Evolutionary conservation across 2,888 invertebrate species (phyloP).

Genomic region (Melanargia galathea): DNA sequence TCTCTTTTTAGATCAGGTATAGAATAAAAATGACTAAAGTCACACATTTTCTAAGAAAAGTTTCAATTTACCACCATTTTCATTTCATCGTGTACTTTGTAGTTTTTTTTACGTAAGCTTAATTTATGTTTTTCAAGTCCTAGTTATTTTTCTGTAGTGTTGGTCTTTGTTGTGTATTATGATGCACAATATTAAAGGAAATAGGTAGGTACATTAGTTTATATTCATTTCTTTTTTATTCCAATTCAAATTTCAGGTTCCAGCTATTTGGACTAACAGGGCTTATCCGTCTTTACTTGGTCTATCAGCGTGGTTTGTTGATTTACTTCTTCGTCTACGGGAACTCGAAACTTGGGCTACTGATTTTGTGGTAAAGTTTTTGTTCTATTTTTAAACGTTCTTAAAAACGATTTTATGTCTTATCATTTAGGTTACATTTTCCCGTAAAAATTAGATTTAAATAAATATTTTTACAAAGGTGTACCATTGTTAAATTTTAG

Average conservation of each 20-base stretch:
- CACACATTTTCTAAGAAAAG: too few species aligned
- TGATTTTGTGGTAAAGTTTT: slow-evolving; percentile 90
- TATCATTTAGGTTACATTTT: too few species aligned
- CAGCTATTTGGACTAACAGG: slow-evolving; percentile 91
- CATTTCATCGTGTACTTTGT: too few species aligned
- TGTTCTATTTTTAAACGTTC: background rate
- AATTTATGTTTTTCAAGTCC: too few species aligned
- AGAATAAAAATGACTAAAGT: too few species aligned
- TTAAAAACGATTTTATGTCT: background rate
- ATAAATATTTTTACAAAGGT: too few species aligned
- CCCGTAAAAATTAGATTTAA: background rate
- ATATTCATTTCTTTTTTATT: background rate
- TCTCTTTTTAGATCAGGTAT: slow-evolving; percentile 93
- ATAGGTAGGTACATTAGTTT: too few species aligned
- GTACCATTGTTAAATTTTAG: slow-evolving; percentile 61
- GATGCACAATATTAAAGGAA: too few species aligned
- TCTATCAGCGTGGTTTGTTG: slow-evolving; percentile 95
- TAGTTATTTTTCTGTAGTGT: too few species aligned
- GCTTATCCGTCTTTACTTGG: slow-evolving; percentile 96
- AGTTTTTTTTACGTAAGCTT: too few species aligned
- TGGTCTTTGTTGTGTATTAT: too few species aligned
- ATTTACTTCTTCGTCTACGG: slow-evolving; percentile 91
- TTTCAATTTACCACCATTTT: too few species aligned
- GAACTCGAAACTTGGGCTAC: slow-evolving; percentile 97
- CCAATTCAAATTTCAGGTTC: slow-evolving; percentile 80